Evolutionary conservation across 2,113 vertebrate species (phyloP), one percentile per base, ranked within the genome.

Genomic region (Prietella phreatophila): DNA sequence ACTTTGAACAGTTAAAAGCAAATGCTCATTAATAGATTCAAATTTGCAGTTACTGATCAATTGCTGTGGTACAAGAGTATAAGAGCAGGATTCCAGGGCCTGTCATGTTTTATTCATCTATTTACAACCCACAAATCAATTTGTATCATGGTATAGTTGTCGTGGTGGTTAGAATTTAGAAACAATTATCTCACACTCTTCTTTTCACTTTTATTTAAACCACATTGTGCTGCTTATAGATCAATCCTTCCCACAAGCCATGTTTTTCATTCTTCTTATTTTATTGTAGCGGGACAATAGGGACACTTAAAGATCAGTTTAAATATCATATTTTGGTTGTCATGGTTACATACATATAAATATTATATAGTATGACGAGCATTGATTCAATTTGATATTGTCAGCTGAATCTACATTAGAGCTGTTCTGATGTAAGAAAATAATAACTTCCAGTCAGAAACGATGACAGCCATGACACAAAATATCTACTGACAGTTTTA

Each of bases 311-410:
- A 50, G 47, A 55, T 30, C 50, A 30, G 76, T 30, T n/a, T 55
- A 79, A 56, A 80, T 56, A 5, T 0, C 27, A 55, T 27, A 50
- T 53, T 55, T 14, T 30, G 30, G 47, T 79, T 79, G 50, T 30
- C 13, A 79, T 55, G 76, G 76, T 79, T 79, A 53, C 76, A 53
- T 79, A 19, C 13, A 50, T 50, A 50, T 50, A 25, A 14, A 55
- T 14, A 4, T 22, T 76, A 27, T 47, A 47, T 17, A 30, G 27
- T 8, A n/a, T 53, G 76, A 79, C 6, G 25, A n/a, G 5, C 76
- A n/a, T 10, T 81, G 78, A 81, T 20, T 81, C 53, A 8, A 81
- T 81, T 56, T 81, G 17, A 55, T 81, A 33, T 56, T 81, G 53
- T 58, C 78, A 81, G 78, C 17, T 80, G 17, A 56, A 33, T 80